These are phyloP conservation scores for Enteromius thamalakanensis DNA, from an alignment of 2,797 vertebrate species.

Conservation along the genomic window DNA sequence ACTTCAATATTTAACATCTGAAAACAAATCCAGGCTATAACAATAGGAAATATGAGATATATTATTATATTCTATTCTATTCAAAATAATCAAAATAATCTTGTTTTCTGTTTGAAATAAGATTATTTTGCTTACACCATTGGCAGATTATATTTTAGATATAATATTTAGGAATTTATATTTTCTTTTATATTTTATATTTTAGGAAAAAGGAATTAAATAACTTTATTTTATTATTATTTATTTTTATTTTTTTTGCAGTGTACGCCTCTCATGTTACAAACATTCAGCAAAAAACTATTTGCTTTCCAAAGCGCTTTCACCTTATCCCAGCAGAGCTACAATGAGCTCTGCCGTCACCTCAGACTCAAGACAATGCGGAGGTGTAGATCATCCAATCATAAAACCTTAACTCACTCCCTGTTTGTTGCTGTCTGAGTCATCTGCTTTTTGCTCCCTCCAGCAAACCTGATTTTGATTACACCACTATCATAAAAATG, in stretches of 20 bases:
- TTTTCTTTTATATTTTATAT: no score
- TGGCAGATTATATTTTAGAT: neutral
- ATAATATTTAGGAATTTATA: no score
- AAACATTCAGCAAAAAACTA: neutral
- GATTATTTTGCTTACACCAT: no score
- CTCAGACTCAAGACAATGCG: slow-evolving; percentile 27
- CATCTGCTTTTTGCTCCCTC: slow-evolving; percentile 5
- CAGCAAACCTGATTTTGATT: slow-evolving; percentile 49
- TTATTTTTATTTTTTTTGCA: neutral
- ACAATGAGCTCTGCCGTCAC: slow-evolving; percentile 2
- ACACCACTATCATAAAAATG: slow-evolving; percentile 44
- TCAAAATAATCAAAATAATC: no score
- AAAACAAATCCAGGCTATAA: neutral
- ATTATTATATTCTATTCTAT: no score
- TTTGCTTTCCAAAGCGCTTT: neutral
- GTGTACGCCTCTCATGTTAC: neutral
- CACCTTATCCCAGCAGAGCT: slow-evolving; percentile 12
- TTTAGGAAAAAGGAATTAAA: no score
- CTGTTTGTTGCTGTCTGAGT: slow-evolving; percentile 43
- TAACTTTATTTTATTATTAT: neutral
- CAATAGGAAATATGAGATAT: neutral
- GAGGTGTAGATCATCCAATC: slow-evolving; percentile 45
- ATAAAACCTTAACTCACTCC: slow-evolving; percentile 47
- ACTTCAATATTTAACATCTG: no score
- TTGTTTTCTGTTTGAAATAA: no score